These are phyloP conservation scores for Pygoscelis antarcticus DNA, from an alignment of 2,113 vertebrate genomes.

Conservation along the genomic window DNA sequence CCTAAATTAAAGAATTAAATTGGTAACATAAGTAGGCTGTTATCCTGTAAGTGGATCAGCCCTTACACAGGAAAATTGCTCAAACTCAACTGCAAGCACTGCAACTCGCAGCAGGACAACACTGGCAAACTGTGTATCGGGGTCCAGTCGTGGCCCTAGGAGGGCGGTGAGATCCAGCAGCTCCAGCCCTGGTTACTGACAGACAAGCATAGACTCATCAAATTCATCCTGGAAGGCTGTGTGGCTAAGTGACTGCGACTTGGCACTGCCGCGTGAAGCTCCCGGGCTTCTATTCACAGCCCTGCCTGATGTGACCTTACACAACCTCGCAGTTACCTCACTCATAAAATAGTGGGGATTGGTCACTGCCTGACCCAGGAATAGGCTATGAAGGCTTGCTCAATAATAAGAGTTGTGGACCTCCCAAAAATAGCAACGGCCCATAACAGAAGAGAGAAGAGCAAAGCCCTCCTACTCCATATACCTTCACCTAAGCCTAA, in stretches of 20 bases:
- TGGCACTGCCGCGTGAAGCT: constrained; percentile 31
- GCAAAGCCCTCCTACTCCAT: background rate
- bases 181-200: background rate
- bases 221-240: constrained; percentile 45
- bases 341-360: constrained; percentile 21
- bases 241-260: constrained; percentile 65
- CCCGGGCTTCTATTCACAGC: constrained; percentile 58
- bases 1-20: constrained; percentile 54
- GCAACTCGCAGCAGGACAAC: background rate
- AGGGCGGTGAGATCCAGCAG: background rate
- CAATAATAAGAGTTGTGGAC: constrained; percentile 4
- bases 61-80: background rate
- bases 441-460: background rate
- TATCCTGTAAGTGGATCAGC: constrained; percentile 32
- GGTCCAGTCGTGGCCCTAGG: background rate
- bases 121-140: background rate
- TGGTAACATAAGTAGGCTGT: constrained; percentile 32
- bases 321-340: constrained; percentile 53
- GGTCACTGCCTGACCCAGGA: constrained; percentile 45
- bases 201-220: background rate
- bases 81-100: background rate
- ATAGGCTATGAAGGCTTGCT: constrained; percentile 44
- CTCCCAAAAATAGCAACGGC: background rate
- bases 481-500: background rate
- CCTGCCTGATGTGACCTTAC: constrained; percentile 30